These are phyloP conservation scores for Synergus umbraculus DNA, from an alignment of 2,888 invertebrate genomes.

Conservation along the genomic window DNA sequence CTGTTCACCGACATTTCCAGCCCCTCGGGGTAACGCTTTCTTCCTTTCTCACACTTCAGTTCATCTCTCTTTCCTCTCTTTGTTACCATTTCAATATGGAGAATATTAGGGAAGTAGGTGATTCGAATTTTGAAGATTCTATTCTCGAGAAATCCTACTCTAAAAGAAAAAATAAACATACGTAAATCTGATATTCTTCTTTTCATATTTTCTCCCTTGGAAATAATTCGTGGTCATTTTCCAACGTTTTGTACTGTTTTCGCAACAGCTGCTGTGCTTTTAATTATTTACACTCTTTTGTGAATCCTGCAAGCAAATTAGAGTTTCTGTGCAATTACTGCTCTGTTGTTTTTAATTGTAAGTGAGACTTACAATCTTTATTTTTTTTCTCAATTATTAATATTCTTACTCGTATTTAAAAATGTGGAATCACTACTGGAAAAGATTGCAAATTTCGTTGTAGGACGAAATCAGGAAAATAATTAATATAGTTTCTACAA, in stretches of 20 bases:
- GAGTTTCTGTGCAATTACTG: not conserved
- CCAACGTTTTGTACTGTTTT: not conserved
- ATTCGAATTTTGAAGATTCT: not conserved
- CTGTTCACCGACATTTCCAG: not conserved
- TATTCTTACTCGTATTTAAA: not conserved
- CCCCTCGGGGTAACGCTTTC: not conserved
- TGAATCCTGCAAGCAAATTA: not conserved
- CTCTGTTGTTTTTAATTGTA: not conserved
- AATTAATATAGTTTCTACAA: not conserved
- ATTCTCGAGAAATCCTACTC: not conserved
- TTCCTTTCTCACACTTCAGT: not conserved
- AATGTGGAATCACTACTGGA: not conserved
- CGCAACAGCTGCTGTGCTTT: slow-evolving; percentile 10
- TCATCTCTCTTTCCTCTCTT: not conserved
- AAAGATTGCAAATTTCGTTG: not conserved
- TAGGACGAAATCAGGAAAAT: not conserved
- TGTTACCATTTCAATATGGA: not conserved
- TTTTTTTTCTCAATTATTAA: not conserved
- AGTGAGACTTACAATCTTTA: not conserved
- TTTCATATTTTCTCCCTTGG: not conserved
- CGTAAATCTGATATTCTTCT: not conserved
- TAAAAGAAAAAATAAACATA: too few relatives aligned
- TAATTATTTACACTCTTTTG: not conserved
- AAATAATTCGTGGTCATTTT: slow-evolving; percentile 17
- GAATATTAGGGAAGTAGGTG: not conserved